phyloP scores from a whole-genome alignment of 2,797 vertebrate genomes.

The Melanotaenia parkinsoni region DNA sequence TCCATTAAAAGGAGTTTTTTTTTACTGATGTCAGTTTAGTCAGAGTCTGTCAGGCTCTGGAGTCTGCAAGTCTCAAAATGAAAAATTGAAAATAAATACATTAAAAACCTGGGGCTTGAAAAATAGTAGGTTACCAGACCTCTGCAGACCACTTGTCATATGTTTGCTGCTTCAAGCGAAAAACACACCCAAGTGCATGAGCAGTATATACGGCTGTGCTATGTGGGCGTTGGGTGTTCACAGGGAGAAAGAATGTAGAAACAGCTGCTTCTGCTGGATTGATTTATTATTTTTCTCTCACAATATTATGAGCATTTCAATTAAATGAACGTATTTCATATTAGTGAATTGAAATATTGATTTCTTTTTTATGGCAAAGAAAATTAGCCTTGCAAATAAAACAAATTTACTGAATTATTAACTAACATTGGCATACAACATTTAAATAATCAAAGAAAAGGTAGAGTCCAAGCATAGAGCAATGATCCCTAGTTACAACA shows the following conservation, averaged over 20 bases:
- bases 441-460: conserved; percentile 16
- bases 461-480: not conserved
- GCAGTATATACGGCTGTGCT: not conserved
- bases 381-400: not conserved
- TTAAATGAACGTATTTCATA: not conserved
- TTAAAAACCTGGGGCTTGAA: not conserved
- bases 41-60: not conserved
- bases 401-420: not conserved
- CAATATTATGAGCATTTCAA: not conserved
- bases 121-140: not conserved
- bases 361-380: not conserved
- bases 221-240: not conserved
- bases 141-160: not conserved
- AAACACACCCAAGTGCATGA: not conserved
- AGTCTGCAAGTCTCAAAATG: not conserved
- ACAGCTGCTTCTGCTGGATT: not conserved
- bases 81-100: not conserved
- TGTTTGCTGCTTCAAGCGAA: not conserved
- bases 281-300: not conserved
- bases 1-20: not conserved
- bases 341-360: not conserved
- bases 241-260: not conserved
- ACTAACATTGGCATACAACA: conserved; percentile 1
- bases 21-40: not conserved
- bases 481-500: conserved; percentile 17